A percentile compares a stretch with the other conserved stretches of the same genome.
These are phyloP conservation scores for Nomada hirtipes DNA, from an alignment of 2,888 invertebrate species.

Conservation along the genomic window DNA sequence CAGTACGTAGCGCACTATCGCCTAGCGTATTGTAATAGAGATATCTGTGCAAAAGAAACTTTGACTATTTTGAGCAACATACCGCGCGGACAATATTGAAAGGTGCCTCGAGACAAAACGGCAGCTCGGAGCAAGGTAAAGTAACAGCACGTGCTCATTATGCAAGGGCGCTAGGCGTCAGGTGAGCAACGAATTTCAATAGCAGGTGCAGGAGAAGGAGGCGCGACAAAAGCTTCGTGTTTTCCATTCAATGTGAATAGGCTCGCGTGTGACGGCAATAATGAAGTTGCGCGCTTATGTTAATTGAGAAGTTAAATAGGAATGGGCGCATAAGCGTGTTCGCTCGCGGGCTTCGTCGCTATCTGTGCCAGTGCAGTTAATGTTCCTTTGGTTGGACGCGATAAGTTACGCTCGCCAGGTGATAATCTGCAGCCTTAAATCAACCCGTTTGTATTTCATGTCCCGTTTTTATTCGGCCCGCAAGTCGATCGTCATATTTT, in stretches of 20 bases:
- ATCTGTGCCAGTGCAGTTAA: conserved; percentile 67
- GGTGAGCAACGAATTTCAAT: conserved; percentile 54
- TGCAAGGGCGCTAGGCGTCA: conserved; percentile 45
- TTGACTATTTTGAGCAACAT: neutral
- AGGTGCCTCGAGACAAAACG: neutral
- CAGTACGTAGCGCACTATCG: neutral
- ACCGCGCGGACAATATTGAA: neutral
- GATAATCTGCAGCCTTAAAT: conserved; percentile 74
- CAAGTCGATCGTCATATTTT: neutral
- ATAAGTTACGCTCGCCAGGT: conserved; percentile 74
- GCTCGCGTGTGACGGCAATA: conserved; percentile 69
- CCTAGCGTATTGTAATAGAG: neutral
- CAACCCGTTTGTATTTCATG: conserved; percentile 49
- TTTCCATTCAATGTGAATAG: conserved; percentile 65
- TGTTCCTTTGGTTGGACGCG: conserved; percentile 74
- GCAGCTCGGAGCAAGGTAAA: neutral
- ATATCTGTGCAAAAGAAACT: neutral
- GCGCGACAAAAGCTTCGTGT: conserved; percentile 54
- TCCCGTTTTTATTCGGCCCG: conserved; percentile 5
- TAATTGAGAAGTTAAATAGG: conserved; percentile 81
- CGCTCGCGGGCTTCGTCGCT: conserved; percentile 69
- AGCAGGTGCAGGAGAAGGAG: conserved; percentile 57
- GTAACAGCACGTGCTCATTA: conserved; percentile 58
- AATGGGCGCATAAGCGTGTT: conserved; percentile 76
- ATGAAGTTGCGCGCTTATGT: conserved; percentile 78